A percentile compares a stretch with the other conserved stretches of the same genome.
phyloP scores from a whole-genome alignment of 1,140 invertebrate genomes.

The Drosophila equinoxialis region DNA sequence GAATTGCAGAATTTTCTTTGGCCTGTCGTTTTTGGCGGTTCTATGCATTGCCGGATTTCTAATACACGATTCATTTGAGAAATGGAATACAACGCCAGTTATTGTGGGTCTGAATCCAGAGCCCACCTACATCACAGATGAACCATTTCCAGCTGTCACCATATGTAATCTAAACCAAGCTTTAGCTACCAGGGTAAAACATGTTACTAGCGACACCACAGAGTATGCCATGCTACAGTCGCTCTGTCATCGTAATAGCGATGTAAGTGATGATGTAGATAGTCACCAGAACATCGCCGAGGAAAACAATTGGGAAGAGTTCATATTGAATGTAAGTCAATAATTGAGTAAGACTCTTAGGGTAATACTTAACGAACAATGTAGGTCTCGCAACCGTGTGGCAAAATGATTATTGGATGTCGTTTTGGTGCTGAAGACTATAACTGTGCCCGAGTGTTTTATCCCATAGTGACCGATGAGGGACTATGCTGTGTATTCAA shows the following conservation, averaged over 20 bases:
- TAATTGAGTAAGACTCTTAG: neutral
- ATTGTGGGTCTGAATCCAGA: constrained; percentile 74
- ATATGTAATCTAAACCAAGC: constrained; percentile 78
- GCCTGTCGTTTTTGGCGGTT: constrained; percentile 59
- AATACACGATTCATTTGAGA: constrained; percentile 69
- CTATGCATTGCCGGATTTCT: constrained; percentile 54
- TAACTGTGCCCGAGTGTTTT: constrained; percentile 88
- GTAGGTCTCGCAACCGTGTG: constrained; percentile 86
- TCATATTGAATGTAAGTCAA: constrained; percentile 65
- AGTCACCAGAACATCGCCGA: neutral
- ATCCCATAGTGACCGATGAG: constrained; percentile 90
- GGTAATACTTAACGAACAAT: neutral
- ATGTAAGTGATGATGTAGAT: neutral
- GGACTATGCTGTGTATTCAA: constrained; percentile 93
- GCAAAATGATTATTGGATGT: constrained; percentile 87
- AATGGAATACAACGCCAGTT: constrained; percentile 72
- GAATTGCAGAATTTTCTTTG: constrained; percentile 62
- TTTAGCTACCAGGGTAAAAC: constrained; percentile 29
- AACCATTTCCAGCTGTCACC: constrained; percentile 75
- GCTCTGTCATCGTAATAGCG: constrained; percentile 85
- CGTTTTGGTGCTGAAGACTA: constrained; percentile 86
- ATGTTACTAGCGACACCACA: constrained; percentile 37
- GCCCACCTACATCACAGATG: constrained; percentile 67
- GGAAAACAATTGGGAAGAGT: constrained; percentile 59
- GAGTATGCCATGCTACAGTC: constrained; percentile 83